phyloP scores from a whole-genome alignment of 2,888 invertebrate species.

The Temnothorax ravouxi region DNA sequence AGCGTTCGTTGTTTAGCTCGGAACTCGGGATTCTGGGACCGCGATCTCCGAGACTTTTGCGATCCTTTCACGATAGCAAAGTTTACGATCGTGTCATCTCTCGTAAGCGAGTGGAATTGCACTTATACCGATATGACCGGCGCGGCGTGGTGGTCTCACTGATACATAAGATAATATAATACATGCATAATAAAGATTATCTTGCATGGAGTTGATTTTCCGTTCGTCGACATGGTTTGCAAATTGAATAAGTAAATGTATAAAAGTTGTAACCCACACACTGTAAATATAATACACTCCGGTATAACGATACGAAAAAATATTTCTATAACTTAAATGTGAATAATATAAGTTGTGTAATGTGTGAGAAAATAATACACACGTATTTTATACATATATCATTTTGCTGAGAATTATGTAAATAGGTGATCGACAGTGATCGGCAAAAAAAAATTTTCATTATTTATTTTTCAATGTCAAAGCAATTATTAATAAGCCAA shows the following conservation, averaged over 20 bases:
- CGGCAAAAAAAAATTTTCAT: no score
- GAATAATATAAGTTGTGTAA: background rate
- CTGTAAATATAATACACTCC: background rate
- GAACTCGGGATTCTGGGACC: background rate
- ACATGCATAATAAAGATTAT: background rate
- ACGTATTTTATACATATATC: no score
- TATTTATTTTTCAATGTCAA: no score
- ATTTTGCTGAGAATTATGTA: no score
- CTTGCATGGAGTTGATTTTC: background rate
- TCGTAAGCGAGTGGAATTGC: background rate
- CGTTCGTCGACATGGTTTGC: background rate
- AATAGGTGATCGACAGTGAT: no score
- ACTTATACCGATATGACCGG: background rate
- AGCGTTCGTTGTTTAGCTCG: conserved; percentile 11
- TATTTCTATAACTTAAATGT: background rate
- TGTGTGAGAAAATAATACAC: background rate
- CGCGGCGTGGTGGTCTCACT: background rate
- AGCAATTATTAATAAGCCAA: no score
- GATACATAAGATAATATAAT: background rate
- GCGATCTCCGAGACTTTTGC: conserved; percentile 9
- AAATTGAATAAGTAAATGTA: background rate
- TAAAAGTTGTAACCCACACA: background rate
- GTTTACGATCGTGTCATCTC: conserved; percentile 27
- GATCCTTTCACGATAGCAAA: conserved; percentile 10
- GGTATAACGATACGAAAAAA: background rate